Percentiles rank a stretch among this genome's conserved stretches.
phyloP scores from a whole-genome alignment of 1,140 invertebrate genomes.

The Calephelis virginiensis region DNA sequence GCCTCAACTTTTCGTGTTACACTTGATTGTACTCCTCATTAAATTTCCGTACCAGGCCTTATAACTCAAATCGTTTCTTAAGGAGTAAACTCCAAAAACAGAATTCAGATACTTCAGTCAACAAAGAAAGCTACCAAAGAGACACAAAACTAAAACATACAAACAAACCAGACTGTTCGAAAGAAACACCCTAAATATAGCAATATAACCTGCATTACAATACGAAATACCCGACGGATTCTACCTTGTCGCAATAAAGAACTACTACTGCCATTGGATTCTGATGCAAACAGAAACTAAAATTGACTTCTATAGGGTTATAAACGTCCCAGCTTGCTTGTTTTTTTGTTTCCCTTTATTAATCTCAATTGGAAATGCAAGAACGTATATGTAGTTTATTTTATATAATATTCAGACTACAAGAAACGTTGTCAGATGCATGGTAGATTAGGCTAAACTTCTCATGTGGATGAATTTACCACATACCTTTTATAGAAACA shows the following conservation, averaged over 20 bases:
- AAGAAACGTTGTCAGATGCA: too few relatives aligned
- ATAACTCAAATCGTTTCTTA: too few relatives aligned
- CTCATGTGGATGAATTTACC: too few relatives aligned
- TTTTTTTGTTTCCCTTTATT: constrained; percentile 60
- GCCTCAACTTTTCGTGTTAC: too few relatives aligned
- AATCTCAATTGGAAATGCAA: constrained; percentile 57
- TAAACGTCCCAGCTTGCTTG: constrained; percentile 46
- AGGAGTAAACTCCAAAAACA: too few relatives aligned
- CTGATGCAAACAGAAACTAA: constrained; percentile 36
- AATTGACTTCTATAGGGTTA: constrained; percentile 57
- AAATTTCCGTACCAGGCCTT: too few relatives aligned
- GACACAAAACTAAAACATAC: constrained; percentile 34
- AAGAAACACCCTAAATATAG: constrained; percentile 61
- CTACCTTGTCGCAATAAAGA: constrained; percentile 56
- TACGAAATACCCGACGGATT: constrained; percentile 44
- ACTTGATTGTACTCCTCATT: too few relatives aligned
- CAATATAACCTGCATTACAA: constrained; percentile 58
- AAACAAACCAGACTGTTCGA: constrained; percentile 36
- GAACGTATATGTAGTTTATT: constrained; percentile 38
- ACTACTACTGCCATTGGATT: constrained; percentile 34
- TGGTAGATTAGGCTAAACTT: too few relatives aligned
- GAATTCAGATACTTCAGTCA: constrained; percentile 18
- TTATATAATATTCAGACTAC: constrained; percentile 57
- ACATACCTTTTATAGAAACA: too few relatives aligned
- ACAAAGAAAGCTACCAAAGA: constrained; percentile 13